phyloP scores from a whole-genome alignment of 2,797 vertebrate species.

The Columba guinea region DNA sequence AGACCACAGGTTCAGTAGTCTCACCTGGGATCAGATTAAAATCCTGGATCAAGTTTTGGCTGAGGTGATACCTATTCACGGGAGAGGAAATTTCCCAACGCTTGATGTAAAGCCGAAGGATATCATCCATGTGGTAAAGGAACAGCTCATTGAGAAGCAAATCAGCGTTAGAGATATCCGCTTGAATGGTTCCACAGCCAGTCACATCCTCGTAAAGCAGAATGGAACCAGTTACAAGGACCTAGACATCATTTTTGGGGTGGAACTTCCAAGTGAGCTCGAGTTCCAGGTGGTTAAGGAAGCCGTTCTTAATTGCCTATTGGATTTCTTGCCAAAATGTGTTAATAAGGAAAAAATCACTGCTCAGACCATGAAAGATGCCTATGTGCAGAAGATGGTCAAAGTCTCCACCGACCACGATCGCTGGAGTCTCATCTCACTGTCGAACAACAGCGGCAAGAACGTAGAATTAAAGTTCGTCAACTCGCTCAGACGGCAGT shows the following conservation, averaged over 20 bases:
- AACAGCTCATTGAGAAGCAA: conserved; percentile 85
- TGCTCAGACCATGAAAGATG: conserved; percentile 91
- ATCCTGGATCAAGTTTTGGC: conserved; percentile 92
- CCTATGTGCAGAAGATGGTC: conserved; percentile 98
- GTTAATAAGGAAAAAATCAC: conserved; percentile 97
- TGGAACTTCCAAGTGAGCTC: conserved; percentile 88
- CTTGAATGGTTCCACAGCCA: conserved; percentile 95
- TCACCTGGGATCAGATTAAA: conserved; percentile 91
- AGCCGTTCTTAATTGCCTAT: conserved; percentile 87
- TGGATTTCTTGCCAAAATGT: conserved; percentile 90
- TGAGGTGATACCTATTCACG: conserved; percentile 93
- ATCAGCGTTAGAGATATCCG: conserved; percentile 90
- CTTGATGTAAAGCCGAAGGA: conserved; percentile 93
- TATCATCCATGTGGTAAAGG: conserved; percentile 89
- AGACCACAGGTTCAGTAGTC: conserved; percentile 88
- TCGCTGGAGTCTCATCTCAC: conserved; percentile 97
- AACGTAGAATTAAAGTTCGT: conserved; percentile 98
- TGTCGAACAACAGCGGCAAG: conserved; percentile 96
- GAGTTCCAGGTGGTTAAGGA: conserved; percentile 96
- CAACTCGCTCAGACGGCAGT: conserved; percentile 88
- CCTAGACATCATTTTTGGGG: conserved; percentile 94
- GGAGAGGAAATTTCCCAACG: conserved; percentile 95
- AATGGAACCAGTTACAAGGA: conserved; percentile 94
- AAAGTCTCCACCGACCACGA: conserved; percentile 92
- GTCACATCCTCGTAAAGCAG: conserved; percentile 91